Evolutionary conservation across 2,113 vertebrate genomes (phyloP).

Genomic region (Hemicordylus capensis): DNA sequence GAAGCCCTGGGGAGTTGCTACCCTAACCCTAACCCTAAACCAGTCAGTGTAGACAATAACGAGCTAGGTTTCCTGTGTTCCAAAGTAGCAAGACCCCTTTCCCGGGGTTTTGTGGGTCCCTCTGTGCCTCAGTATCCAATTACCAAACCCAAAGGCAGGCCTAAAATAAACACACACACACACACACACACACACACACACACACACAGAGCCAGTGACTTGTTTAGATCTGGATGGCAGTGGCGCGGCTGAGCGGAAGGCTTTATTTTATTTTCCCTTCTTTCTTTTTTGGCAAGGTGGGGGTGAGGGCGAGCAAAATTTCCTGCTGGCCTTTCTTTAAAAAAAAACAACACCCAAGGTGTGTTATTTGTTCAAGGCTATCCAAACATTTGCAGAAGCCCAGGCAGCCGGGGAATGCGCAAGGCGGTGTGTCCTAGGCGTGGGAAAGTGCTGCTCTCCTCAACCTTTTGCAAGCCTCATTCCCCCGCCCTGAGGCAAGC

Average conservation of each 20-base stretch:
- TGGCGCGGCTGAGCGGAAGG: not conserved
- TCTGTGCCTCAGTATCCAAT: not conserved
- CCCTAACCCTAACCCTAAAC: too few relatives aligned
- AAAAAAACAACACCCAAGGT: too few relatives aligned
- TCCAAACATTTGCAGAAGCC: conserved; percentile 94
- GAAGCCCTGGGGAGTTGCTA: too few relatives aligned
- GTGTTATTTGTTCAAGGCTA: conserved; percentile 97
- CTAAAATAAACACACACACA: conserved; percentile 45
- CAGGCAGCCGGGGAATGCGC: conserved; percentile 92
- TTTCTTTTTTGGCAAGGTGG: not conserved
- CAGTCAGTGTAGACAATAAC: too few relatives aligned
- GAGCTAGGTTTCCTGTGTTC: too few relatives aligned
- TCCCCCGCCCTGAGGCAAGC: conserved; percentile 81
- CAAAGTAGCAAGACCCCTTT: conserved; percentile 42
- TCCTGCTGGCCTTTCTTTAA: conserved; percentile 85
- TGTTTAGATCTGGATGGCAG: not conserved
- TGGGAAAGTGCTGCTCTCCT: conserved; percentile 94
- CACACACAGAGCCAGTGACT: not conserved
- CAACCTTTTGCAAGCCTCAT: conserved; percentile 84
- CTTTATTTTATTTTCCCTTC: too few relatives aligned
- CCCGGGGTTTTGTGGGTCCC: not conserved
- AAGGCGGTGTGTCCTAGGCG: conserved; percentile 83
- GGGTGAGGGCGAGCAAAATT: conserved; percentile 60
- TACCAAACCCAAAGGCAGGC: conserved; percentile 15
- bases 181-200: conserved; percentile 41